Evolutionary conservation across 64 coral and sea anemone genomes (phyloP).

Genomic region (Porites lutea): DNA sequence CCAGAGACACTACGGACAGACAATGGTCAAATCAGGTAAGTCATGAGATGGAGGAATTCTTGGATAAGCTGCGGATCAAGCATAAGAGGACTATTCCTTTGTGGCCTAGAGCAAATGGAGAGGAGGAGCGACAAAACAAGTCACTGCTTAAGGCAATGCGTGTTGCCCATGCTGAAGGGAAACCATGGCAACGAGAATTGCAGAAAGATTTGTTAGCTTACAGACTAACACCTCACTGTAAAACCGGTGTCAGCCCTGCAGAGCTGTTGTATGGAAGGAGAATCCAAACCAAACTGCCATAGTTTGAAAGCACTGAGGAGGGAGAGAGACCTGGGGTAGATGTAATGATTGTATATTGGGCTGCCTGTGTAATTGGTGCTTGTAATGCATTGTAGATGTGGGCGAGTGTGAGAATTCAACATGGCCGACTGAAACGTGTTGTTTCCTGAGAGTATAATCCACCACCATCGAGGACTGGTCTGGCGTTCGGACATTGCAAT

Average conservation of each 20-base stretch:
- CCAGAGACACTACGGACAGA: slow-evolving; percentile 38
- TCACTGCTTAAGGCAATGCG: slow-evolving; percentile 33
- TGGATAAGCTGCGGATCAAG: slow-evolving; percentile 18
- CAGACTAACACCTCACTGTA: slow-evolving; percentile 32
- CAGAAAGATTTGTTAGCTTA: slow-evolving; percentile 26
- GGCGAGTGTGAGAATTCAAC: too few species aligned
- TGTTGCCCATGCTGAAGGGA: slow-evolving; percentile 25
- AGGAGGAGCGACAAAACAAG: slow-evolving; percentile 49
- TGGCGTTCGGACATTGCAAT: too few species aligned
- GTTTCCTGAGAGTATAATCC: too few species aligned
- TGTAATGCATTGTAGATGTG: too few species aligned
- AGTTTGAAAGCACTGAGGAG: slow-evolving; percentile 27
- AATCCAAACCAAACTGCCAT: slow-evolving; percentile 38
- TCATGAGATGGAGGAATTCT: slow-evolving; percentile 46
- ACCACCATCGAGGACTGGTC: too few species aligned
- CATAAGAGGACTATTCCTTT: slow-evolving; percentile 43
- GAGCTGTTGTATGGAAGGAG: slow-evolving; percentile 19
- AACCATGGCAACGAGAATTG: slow-evolving; percentile 40
- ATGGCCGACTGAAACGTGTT: too few species aligned
- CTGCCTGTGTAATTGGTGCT: too few species aligned
- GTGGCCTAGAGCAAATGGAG: slow-evolving; percentile 49
- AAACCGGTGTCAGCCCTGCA: slow-evolving; percentile 45
- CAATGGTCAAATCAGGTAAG: slow-evolving; percentile 41
- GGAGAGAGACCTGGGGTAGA: not conserved
- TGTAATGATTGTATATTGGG: not conserved